Evolutionary conservation across 2,797 vertebrate species (phyloP).

Genomic region (Synanceia verrucosa): DNA sequence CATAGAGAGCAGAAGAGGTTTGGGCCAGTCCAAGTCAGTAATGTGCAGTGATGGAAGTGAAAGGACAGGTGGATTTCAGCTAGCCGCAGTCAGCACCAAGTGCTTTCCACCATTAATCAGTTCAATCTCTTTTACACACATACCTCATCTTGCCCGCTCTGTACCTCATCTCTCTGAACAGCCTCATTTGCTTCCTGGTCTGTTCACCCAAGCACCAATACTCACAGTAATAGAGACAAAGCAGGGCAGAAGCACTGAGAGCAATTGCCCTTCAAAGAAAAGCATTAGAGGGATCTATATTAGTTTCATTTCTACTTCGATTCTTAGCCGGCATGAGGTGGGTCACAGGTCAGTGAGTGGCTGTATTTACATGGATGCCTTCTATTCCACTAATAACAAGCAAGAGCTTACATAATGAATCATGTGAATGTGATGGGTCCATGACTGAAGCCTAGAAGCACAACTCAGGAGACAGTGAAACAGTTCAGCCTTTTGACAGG

Average conservation of each 20-base stretch:
- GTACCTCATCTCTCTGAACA: constrained; percentile 28
- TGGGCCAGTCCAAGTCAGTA: constrained; percentile 13
- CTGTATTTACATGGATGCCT: constrained; percentile 4
- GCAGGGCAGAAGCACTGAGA: constrained; percentile 10
- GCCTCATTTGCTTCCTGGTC: constrained; percentile 37
- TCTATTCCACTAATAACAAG: constrained; percentile 3
- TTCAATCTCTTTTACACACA: constrained; percentile 39
- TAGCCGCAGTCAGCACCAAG: constrained; percentile 32
- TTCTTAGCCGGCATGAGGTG: not conserved
- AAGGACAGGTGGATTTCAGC: constrained; percentile 42
- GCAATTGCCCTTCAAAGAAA: not conserved
- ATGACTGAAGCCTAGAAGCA: no score
- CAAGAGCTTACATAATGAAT: not conserved
- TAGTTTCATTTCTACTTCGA: constrained; percentile 1
- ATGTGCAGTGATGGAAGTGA: constrained; percentile 41
- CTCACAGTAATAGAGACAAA: constrained; percentile 37
- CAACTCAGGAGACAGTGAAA: no score
- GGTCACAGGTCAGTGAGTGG: not conserved
- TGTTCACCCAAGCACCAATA: constrained; percentile 18
- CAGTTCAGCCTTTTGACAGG: no score
- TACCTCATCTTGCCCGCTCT: constrained; percentile 14
- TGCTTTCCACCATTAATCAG: constrained; percentile 58
- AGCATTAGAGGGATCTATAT: constrained; percentile 1
- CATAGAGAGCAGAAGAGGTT: constrained; percentile 3
- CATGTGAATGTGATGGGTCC: no score